A percentile compares a stretch with the other conserved stretches of the same genome.
Conservation (phyloP, 2,113 vertebrate genomes). For the Piprites chloris region DNA sequence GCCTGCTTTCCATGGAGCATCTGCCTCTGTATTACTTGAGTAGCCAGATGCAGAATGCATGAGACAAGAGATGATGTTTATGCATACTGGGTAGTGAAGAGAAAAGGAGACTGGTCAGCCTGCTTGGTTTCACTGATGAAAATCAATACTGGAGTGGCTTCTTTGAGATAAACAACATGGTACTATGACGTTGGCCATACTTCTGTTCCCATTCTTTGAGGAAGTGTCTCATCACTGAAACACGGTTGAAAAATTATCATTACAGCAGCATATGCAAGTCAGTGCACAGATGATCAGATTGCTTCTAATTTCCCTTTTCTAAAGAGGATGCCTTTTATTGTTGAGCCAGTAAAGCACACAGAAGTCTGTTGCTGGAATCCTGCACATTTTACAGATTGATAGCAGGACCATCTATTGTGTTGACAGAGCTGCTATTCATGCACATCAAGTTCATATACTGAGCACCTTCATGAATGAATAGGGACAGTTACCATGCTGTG, state of each 20-base stretch:
- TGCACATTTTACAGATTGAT: background rate
- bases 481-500: background rate
- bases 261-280: background rate
- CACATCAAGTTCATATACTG: background rate
- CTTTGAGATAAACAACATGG: background rate
- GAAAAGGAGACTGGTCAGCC: background rate
- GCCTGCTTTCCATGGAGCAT: background rate
- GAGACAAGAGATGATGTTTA: background rate
- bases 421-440: background rate
- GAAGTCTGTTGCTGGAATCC: background rate
- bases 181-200: background rate
- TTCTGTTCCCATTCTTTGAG: background rate
- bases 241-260: background rate
- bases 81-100: background rate
- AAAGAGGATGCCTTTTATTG: background rate
- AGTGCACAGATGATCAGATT: background rate
- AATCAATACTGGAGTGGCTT: background rate
- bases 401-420: background rate
- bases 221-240: background rate
- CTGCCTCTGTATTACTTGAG: background rate
- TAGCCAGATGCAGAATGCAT: background rate
- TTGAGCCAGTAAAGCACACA: background rate
- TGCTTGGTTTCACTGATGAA: background rate
- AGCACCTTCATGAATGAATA: background rate
- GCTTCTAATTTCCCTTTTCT: background rate